A percentile compares a stretch with the other conserved stretches of the same genome.
Conservation (phyloP, 2,113 vertebrate species). For the Aegotheles bennettii region DNA sequence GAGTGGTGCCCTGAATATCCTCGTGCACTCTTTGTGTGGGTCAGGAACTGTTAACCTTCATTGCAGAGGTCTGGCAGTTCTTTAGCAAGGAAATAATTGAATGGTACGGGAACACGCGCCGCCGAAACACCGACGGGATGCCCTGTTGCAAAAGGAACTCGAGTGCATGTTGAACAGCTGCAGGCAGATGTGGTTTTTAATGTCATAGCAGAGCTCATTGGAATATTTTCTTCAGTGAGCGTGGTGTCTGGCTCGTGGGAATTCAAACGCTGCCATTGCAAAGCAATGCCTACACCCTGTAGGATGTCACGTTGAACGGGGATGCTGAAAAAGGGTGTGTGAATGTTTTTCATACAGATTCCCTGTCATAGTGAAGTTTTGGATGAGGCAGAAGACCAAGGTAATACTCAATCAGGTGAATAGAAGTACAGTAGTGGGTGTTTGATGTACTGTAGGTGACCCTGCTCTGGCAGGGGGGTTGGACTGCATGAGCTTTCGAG, state of each 20-base stretch:
- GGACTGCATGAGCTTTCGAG: too few relatives aligned
- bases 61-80: neutral
- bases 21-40: rapidly evolving
- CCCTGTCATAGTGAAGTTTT: neutral
- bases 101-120: neutral
- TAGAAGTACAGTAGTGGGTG: neutral
- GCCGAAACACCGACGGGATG: neutral
- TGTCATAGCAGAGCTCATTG: neutral
- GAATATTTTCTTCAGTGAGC: neutral
- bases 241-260: neutral
- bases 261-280: neutral
- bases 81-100: neutral
- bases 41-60: neutral
- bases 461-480: too few relatives aligned
- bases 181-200: neutral
- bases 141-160: neutral
- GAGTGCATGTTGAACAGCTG: neutral
- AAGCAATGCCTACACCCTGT: neutral
- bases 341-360: neutral
- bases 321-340: neutral
- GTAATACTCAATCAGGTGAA: neutral
- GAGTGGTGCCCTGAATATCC: neutral
- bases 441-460: too few relatives aligned
- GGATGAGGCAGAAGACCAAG: neutral
- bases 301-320: neutral